Evolutionary conservation across 2,113 vertebrate genomes (phyloP).

Genomic region (Aldabrachelys gigantea): DNA sequence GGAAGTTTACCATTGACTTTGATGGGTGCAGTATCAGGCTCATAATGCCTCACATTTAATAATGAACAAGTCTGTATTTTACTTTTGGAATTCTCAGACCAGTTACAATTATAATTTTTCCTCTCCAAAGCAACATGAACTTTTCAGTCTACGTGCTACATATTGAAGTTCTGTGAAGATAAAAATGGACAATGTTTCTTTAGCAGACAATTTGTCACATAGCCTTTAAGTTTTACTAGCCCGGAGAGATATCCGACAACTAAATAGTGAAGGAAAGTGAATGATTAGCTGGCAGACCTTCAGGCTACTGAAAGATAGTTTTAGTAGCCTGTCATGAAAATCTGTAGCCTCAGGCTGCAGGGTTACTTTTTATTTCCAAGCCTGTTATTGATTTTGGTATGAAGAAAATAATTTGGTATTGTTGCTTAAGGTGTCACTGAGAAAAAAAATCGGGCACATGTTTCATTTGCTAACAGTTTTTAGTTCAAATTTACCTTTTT

Average conservation of each 20-base stretch:
- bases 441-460: neutral
- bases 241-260: constrained; percentile 72
- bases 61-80: neutral
- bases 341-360: constrained; percentile 76
- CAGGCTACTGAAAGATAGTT: constrained; percentile 74
- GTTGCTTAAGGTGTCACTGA: constrained; percentile 79
- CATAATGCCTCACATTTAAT: neutral
- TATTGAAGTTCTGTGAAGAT: constrained; percentile 40
- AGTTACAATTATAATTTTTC: neutral
- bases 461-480: constrained; percentile 62
- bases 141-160: neutral
- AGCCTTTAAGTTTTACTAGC: constrained; percentile 69
- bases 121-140: constrained; percentile 10
- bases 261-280: constrained; percentile 74
- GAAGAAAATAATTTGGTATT: constrained; percentile 83
- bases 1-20: neutral
- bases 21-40: neutral
- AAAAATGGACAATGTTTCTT: constrained; percentile 52
- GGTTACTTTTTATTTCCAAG: constrained; percentile 79
- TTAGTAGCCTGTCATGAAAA: constrained; percentile 82
- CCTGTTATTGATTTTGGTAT: constrained; percentile 81
- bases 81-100: neutral
- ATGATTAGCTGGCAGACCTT: constrained; percentile 73
- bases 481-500: constrained; percentile 69
- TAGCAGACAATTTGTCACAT: constrained; percentile 72